Percentiles rank a stretch among this genome's conserved stretches.
These are phyloP conservation scores for Mimachlamys varia DNA, from an alignment of 2,888 invertebrate species.

Conservation along the genomic window DNA sequence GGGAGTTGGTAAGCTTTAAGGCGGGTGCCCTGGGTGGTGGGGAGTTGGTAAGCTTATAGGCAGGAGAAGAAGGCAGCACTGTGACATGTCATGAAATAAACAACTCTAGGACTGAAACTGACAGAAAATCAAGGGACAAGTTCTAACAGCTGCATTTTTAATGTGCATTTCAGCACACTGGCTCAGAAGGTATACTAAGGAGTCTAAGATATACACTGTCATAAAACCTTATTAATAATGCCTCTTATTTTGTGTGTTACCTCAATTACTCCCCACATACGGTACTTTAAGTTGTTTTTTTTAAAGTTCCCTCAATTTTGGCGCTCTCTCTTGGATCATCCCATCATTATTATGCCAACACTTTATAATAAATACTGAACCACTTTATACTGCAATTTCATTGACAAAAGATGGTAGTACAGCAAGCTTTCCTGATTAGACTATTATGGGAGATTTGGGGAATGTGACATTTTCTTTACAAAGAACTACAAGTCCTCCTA, in stretches of 20 bases:
- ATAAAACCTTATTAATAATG: too few species aligned
- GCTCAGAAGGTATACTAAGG: too few species aligned
- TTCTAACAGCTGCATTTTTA: not conserved
- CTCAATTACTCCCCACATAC: too few species aligned
- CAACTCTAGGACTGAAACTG: constrained; percentile 7
- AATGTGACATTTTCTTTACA: not conserved
- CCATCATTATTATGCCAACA: too few species aligned
- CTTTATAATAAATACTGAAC: too few species aligned
- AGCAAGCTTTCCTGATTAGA: not conserved
- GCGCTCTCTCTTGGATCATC: too few species aligned
- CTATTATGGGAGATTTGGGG: too few species aligned
- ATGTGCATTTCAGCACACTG: not conserved
- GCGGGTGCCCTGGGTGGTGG: not conserved
- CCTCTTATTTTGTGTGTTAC: too few species aligned
- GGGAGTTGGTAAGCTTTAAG: not conserved
- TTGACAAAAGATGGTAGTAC: not conserved
- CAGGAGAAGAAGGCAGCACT: not conserved
- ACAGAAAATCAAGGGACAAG: not conserved
- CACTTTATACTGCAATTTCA: too few species aligned
- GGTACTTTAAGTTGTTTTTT: too few species aligned
- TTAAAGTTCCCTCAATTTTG: too few species aligned
- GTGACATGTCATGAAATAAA: not conserved
- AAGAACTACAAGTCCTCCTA: not conserved
- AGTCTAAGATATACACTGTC: too few species aligned
- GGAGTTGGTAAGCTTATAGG: not conserved